phyloP scores from a whole-genome alignment of 2,113 vertebrate species.

The Eudyptes chrysolophus region DNA sequence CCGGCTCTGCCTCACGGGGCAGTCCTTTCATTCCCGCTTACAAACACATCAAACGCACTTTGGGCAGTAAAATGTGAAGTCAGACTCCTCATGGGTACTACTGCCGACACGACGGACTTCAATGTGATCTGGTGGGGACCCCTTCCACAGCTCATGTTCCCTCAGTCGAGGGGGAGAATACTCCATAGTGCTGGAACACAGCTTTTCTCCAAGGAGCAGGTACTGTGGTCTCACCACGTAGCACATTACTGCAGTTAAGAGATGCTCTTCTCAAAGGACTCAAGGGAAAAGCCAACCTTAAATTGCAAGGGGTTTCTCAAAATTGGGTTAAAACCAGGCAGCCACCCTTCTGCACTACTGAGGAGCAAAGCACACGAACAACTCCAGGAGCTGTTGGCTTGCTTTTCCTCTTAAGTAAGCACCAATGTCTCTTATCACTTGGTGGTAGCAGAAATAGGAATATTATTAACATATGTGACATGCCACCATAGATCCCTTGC shows the following conservation, averaged over 20 bases:
- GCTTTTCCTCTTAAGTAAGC: neutral
- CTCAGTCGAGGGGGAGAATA: neutral
- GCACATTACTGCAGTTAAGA: neutral
- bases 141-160: neutral
- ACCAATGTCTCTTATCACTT: neutral
- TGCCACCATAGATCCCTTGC: neutral
- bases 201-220: neutral
- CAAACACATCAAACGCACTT: neutral
- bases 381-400: neutral
- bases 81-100: neutral
- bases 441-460: neutral
- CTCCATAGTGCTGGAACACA: neutral
- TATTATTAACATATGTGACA: neutral
- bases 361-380: neutral
- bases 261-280: neutral
- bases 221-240: accelerated
- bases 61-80: accelerated
- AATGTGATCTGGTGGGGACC: neutral
- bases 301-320: neutral
- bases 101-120: neutral
- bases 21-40: neutral
- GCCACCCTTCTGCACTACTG: neutral
- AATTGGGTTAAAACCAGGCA: neutral
- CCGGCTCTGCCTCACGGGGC: accelerated
- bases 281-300: neutral